These are phyloP conservation scores for Cactoblastis cactorum DNA, from an alignment of 2,888 invertebrate species.

Conservation along the genomic window DNA sequence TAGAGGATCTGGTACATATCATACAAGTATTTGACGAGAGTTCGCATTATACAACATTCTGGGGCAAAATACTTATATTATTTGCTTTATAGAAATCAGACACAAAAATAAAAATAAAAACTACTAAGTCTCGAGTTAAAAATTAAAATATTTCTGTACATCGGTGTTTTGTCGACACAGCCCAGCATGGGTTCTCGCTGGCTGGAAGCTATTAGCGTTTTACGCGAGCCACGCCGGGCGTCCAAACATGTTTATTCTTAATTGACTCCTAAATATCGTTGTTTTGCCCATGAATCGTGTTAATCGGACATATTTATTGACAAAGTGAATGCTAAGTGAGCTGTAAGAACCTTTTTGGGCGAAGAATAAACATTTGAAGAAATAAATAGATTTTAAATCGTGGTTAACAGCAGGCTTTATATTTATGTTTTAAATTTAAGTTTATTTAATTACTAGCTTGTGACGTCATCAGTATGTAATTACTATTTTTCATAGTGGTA, in stretches of 20 bases:
- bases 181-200: slow-evolving; percentile 63
- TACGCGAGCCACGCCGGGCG: slow-evolving; percentile 59
- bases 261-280: slow-evolving; percentile 72
- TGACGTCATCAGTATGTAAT: no score
- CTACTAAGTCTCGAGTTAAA: neutral
- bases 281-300: slow-evolving; percentile 66
- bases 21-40: no score
- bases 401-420: neutral
- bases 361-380: neutral
- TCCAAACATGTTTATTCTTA: slow-evolving; percentile 63
- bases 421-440: neutral
- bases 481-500: no score
- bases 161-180: neutral
- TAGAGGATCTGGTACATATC: no score
- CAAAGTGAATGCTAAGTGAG: slow-evolving; percentile 45
- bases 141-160: neutral
- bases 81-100: no score
- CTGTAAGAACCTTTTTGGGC: slow-evolving; percentile 29
- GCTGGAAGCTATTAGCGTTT: slow-evolving; percentile 62
- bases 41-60: no score
- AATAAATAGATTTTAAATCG: neutral
- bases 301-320: slow-evolving; percentile 66
- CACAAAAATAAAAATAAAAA: neutral
- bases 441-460: no score
- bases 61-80: no score